Conservation (phyloP, 2,797 vertebrate species). For the Gadopsis marmoratus region DNA sequence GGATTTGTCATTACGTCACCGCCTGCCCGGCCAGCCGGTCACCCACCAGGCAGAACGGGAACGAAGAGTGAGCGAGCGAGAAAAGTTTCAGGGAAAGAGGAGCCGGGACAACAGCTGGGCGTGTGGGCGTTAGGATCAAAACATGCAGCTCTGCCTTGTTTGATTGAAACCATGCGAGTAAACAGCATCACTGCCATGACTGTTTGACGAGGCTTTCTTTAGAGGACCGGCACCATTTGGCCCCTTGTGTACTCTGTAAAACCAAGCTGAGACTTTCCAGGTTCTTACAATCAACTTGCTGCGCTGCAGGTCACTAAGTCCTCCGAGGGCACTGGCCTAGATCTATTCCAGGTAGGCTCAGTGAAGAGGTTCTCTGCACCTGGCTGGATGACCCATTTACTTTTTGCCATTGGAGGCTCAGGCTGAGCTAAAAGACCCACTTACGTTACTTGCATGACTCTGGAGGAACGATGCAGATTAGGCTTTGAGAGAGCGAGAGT, state of each 20-base stretch:
- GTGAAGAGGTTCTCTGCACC: constrained; percentile 54
- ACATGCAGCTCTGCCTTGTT: constrained; percentile 33
- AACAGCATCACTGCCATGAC: constrained; percentile 21
- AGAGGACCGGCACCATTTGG: constrained; percentile 15
- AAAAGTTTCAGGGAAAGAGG: constrained; percentile 38
- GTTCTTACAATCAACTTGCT: constrained; percentile 6
- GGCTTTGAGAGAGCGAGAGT: constrained; percentile 24
- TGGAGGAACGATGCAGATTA: constrained; percentile 54
- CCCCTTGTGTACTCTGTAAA: neutral
- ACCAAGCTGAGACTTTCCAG: neutral
- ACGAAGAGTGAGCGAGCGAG: constrained; percentile 9
- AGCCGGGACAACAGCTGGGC: constrained; percentile 69
- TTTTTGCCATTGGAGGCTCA: constrained; percentile 70
- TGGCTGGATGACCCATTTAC: constrained; percentile 72
- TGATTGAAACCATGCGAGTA: constrained; percentile 39
- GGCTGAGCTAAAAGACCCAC: constrained; percentile 62
- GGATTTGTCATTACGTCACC: constrained; percentile 86
- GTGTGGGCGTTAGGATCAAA: constrained; percentile 63
- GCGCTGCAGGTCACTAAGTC: constrained; percentile 41
- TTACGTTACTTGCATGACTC: constrained; percentile 53
- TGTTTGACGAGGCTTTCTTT: constrained; percentile 13
- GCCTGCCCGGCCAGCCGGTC: constrained; percentile 50
- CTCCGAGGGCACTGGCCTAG: constrained; percentile 52
- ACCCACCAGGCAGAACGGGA: constrained; percentile 37
- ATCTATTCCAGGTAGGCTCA: constrained; percentile 76